Evolutionary conservation across 2,888 invertebrate genomes (phyloP), one percentile per base, ranked within the genome.

Genomic region (Drosophila helvetica): DNA sequence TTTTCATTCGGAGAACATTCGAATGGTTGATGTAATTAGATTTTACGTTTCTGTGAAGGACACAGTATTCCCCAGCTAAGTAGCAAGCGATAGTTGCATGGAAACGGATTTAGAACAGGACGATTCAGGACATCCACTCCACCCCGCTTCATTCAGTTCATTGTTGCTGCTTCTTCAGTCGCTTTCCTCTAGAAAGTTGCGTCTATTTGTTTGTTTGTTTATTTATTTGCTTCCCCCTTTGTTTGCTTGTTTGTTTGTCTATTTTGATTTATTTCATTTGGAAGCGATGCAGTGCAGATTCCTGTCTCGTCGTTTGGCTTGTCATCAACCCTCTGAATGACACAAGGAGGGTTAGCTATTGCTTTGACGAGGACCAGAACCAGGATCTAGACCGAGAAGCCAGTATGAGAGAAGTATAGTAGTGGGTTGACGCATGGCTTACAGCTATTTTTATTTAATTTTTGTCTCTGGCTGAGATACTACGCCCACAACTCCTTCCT

Each of bases 261-360:
- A 76, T 85, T 89, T 89, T 86, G 86, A 86, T 86, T 86, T 87
- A 86, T 86, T 89, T 86, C 85, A 86, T 85, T 87, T 79, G 88
- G 77, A 89, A 87, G 81, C 78, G 84, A 88, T 86, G 87, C 85
- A 81, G 77, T 73, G 68, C 48, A 42, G 25, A 25, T 25, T 12
- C 33, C 33, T 33, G 12, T 33, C 12, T 12, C 69, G 77, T 66
- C 77, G 61, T 74, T 71, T 46, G 22, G 48, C 48, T 57, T 45
- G 42, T 38, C 19, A 25, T 25, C 25, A 25, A 25, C 25, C 25
- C 25, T 25, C 25, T 25, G 25, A 1, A 25, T 1, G 27, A 7
- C 27, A 27, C 27, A 27, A 27, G 27, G 38, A 30, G 33, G 71
- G 25, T 69, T 43, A 53, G 58, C 58, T 42, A 51, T 51, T 46